phyloP scores from a whole-genome alignment of 2,888 invertebrate species.

The Alcis repandata region DNA sequence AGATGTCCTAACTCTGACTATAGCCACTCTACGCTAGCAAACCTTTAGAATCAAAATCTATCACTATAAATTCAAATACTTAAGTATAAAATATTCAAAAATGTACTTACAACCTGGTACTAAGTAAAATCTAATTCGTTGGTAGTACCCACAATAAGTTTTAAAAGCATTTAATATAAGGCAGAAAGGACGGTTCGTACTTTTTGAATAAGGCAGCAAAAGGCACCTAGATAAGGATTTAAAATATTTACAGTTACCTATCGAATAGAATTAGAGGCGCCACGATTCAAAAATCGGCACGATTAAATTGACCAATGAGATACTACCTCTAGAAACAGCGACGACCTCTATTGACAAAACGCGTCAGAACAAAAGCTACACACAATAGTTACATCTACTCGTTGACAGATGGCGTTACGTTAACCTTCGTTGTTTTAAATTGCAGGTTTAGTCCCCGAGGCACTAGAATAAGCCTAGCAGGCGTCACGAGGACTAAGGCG shows the following conservation, averaged over 20 bases:
- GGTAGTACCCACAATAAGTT: conserved; percentile 70
- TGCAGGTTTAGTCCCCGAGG: conserved; percentile 78
- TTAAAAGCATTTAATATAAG: conserved; percentile 60
- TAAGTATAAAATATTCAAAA: conserved; percentile 51
- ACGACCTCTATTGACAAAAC: conserved; percentile 5
- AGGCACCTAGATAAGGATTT: conserved; percentile 67
- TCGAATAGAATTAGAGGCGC: conserved; percentile 5
- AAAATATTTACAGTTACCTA: conserved; percentile 50
- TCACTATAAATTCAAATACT: conserved; percentile 51
- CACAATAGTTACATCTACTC: conserved; percentile 49
- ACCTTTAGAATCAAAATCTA: conserved; percentile 39
- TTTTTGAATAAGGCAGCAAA: conserved; percentile 77
- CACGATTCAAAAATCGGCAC: conserved; percentile 22
- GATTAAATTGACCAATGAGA: conserved; percentile 20
- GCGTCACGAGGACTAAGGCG: conserved; percentile 84
- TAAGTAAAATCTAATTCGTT: conserved; percentile 73
- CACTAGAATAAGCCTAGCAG: conserved; percentile 79
- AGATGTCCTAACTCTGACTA: conserved; percentile 12
- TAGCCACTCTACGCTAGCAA: conserved; percentile 30
- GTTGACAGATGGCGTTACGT: conserved; percentile 62
- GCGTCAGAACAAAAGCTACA: conserved; percentile 24
- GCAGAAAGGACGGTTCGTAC: conserved; percentile 79
- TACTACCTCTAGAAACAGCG: conserved; percentile 12
- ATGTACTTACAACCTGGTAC: conserved; percentile 79
- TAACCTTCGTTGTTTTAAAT: conserved; percentile 57